Evolutionary conservation across 2,797 vertebrate species (phyloP).

Genomic region (Crenichthys baileyi): DNA sequence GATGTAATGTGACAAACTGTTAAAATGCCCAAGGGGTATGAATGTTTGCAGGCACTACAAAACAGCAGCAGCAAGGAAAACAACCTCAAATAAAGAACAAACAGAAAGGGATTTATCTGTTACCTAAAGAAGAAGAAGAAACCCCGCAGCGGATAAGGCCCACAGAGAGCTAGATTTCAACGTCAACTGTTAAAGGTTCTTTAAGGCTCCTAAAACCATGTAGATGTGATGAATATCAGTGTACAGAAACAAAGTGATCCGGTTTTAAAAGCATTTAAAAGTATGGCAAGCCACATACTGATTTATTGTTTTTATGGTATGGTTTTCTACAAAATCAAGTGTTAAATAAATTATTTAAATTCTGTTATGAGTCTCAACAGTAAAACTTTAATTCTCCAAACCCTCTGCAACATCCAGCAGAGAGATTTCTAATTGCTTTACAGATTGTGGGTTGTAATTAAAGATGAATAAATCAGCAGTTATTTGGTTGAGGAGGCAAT

Average conservation of each 20-base stretch:
- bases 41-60: neutral
- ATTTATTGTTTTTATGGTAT: neutral
- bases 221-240: neutral
- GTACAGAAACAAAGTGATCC: neutral
- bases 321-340: neutral
- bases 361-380: neutral
- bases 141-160: neutral
- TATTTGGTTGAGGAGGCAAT: slow-evolving; percentile 7
- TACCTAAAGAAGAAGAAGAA: slow-evolving; percentile 1
- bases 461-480: neutral
- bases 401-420: neutral
- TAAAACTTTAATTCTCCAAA: neutral
- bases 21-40: too few relatives aligned
- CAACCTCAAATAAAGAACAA: neutral
- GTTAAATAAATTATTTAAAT: neutral
- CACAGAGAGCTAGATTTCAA: neutral
- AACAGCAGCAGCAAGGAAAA: neutral
- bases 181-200: neutral
- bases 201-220: neutral
- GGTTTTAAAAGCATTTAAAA: neutral
- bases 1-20: neutral
- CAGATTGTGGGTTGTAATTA: neutral
- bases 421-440: neutral
- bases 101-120: neutral
- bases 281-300: neutral